Conservation (phyloP, 2,888 invertebrate species). For the Rhogogaster chlorosoma region DNA sequence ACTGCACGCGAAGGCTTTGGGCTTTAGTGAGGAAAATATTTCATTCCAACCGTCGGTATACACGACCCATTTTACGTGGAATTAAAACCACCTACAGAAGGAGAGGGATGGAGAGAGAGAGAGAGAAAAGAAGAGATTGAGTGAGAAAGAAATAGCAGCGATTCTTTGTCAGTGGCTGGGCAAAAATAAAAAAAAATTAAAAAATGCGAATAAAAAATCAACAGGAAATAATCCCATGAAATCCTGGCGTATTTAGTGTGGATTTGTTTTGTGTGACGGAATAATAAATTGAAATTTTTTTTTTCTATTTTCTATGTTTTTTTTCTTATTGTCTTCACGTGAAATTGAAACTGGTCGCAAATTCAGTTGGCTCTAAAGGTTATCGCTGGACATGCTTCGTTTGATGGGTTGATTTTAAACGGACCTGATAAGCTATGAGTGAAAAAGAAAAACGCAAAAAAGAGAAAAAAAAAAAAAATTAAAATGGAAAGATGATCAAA, state of each 20-base stretch:
- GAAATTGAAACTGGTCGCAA: background rate
- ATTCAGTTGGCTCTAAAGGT: background rate
- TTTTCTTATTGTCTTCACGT: background rate
- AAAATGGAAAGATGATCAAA: constrained; percentile 22
- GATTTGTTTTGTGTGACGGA: background rate
- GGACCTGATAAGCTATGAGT: background rate
- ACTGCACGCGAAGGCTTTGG: constrained; percentile 33
- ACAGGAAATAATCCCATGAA: background rate
- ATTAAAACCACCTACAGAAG: constrained; percentile 25
- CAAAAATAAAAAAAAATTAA: background rate
- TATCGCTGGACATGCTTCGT: background rate
- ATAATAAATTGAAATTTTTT: constrained; percentile 5
- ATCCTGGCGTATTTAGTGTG: constrained; percentile 18
- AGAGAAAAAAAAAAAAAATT: background rate
- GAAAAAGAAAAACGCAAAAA: background rate
- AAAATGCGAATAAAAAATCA: background rate
- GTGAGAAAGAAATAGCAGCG: constrained; percentile 6
- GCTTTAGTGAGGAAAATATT: constrained; percentile 44
- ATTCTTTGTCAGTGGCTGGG: constrained; percentile 17
- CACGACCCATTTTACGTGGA: constrained; percentile 46
- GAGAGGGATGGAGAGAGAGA: background rate
- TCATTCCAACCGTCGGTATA: constrained; percentile 38
- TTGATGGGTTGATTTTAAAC: background rate
- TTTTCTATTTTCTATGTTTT: background rate
- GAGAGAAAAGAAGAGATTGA: background rate